These are phyloP conservation scores for Parasteatoda tepidariorum DNA, from an alignment of 1,140 invertebrate genomes.

Conservation along the genomic window DNA sequence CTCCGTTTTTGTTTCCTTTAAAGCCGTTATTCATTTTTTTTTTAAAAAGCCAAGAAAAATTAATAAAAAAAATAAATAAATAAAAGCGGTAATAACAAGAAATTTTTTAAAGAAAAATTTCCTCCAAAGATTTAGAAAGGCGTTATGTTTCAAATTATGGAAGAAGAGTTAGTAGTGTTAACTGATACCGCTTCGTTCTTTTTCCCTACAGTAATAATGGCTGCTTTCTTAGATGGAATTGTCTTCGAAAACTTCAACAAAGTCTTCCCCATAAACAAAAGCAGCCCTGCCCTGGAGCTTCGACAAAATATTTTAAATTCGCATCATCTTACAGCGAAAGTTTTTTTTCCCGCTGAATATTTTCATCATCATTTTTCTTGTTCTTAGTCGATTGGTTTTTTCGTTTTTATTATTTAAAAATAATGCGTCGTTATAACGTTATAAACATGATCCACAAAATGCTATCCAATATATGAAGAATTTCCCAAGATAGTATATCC, in stretches of 20 bases:
- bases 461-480: slow-evolving; percentile 49
- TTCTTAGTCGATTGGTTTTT: slow-evolving; percentile 13
- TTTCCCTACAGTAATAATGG: slow-evolving; percentile 36
- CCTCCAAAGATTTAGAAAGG: slow-evolving; percentile 25
- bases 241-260: neutral
- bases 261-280: slow-evolving; percentile 35
- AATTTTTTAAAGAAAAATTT: slow-evolving; percentile 23
- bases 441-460: slow-evolving; percentile 49
- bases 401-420: slow-evolving; percentile 12
- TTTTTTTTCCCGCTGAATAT: slow-evolving; percentile 2
- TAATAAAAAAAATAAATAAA: neutral
- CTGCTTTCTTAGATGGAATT: neutral
- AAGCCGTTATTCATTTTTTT: neutral
- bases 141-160: slow-evolving; percentile 55
- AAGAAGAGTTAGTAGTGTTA: slow-evolving; percentile 11
- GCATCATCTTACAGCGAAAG: slow-evolving; percentile 46
- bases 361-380: slow-evolving; percentile 23
- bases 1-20: slow-evolving; percentile 9
- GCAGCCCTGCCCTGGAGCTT: slow-evolving; percentile 3
- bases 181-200: slow-evolving; percentile 8
- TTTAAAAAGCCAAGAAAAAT: neutral
- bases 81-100: slow-evolving; percentile 19
- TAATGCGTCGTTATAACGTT: neutral
- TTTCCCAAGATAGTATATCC: slow-evolving; percentile 55
- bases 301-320: slow-evolving; percentile 57